Base-by-base conservation (phyloP, 2,888 invertebrate genomes). In the Alloplasta piceator region DNA sequence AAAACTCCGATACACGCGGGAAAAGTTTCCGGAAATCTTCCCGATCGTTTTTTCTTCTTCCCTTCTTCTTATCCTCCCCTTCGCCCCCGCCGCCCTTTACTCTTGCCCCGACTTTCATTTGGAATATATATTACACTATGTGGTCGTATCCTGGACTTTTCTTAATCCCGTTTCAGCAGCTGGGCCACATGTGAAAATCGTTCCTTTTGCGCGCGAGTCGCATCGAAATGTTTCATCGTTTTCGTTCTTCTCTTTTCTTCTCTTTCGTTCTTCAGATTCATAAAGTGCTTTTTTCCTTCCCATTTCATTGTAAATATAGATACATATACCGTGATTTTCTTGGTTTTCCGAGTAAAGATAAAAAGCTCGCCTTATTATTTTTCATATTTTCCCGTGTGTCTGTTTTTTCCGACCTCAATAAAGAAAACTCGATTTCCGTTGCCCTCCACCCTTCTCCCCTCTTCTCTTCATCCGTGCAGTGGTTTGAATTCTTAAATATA, bases 401-500 rank as follows among this genome's bases (percentile, higher is more conserved):
- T 5, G 4, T 26, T 12, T 41, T 41, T 10, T 52, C 61, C 14
- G 12, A 43, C 12, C 7, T n/a, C 36, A 41, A 66, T 58, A 63
- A 39, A 60, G 74, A 16, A 73, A 56, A 43, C 43, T 68, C 68
- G 64, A 70, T 80, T 80, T 67, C 66, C 26, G 1, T 26, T 26
- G 26, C 26, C 26, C 26, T 75, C 77, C 68, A 50, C 46, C 52
- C 43, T 63, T 55, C 10, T 39, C 5, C 6, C 36, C 36, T 55
- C 50, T 67, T 50, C 36, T 55, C 50, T 67, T 50, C 38, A 12
- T 70, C 41, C 16, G 78, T 67, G 78, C 78, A 78, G 16, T 71
- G 70, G 81, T 74, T 81, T 74, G 81, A 81, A 81, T 81, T 81
- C 81, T 61, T 78, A 82, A 82, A 78, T 26, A 26, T 75, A 82